phyloP scores from a whole-genome alignment of 2,113 vertebrate genomes.

The Anseranas semipalmata region DNA sequence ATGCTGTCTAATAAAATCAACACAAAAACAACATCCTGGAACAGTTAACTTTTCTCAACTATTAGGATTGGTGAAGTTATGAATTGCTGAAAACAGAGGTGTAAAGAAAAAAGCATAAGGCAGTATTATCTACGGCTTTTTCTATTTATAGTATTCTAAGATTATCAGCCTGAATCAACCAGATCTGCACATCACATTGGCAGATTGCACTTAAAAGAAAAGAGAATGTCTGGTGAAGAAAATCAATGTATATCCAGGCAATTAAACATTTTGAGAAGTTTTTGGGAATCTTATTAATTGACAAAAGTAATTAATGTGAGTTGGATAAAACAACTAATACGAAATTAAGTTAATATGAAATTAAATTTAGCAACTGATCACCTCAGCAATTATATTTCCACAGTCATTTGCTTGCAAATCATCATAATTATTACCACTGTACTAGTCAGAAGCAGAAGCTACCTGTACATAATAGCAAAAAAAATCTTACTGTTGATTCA shows the following conservation, averaged over 20 bases:
- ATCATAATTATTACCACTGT: background rate
- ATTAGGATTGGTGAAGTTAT: background rate
- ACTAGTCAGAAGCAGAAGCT: background rate
- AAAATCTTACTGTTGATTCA: background rate
- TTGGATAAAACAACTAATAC: background rate
- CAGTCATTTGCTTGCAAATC: background rate
- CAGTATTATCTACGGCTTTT: accelerated
- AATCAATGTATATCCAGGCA: background rate
- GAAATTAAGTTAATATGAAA: background rate
- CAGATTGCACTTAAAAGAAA: background rate
- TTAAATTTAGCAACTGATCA: background rate
- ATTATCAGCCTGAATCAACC: background rate
- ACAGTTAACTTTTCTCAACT: background rate
- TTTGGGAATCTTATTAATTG: background rate
- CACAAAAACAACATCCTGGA: background rate
- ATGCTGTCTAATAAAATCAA: background rate
- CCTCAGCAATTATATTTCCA: background rate
- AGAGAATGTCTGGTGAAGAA: background rate
- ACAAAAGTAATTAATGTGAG: background rate
- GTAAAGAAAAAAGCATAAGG: background rate
- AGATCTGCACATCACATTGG: background rate
- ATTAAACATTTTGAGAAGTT: background rate
- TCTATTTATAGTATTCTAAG: background rate
- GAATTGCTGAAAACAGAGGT: background rate
- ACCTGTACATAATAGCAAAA: background rate